These are phyloP conservation scores for Melanostigma gelatinosum DNA, from an alignment of 2,113 vertebrate species.

Conservation along the genomic window DNA sequence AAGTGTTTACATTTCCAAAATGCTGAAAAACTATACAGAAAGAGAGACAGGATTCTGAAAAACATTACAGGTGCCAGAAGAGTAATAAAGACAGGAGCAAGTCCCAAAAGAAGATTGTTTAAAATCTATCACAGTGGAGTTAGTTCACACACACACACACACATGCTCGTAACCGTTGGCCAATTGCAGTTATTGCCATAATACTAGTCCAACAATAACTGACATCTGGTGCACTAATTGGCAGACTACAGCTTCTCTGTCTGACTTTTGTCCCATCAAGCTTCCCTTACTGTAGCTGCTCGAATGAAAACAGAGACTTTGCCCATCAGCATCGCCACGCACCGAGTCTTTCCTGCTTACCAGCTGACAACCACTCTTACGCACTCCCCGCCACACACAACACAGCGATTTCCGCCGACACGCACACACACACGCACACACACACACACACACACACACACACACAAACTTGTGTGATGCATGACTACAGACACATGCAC, in stretches of 20 bases:
- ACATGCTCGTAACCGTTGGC: constrained; percentile 51
- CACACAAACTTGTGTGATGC: not conserved
- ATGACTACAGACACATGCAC: constrained; percentile 16
- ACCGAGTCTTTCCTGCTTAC: constrained; percentile 52
- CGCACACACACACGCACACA: constrained; percentile 35
- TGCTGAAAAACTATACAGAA: constrained; percentile 76
- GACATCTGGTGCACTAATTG: constrained; percentile 75
- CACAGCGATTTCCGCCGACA: constrained; percentile 51
- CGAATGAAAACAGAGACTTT: constrained; percentile 48
- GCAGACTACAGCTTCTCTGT: constrained; percentile 64
- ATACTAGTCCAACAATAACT: constrained; percentile 78
- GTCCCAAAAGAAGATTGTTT: constrained; percentile 80
- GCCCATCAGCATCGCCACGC: constrained; percentile 36
- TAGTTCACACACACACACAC: constrained; percentile 51
- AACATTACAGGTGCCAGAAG: constrained; percentile 85
- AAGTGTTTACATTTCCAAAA: constrained; percentile 87
- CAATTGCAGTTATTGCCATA: constrained; percentile 70
- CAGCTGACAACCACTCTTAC: constrained; percentile 76
- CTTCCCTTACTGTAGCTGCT: constrained; percentile 55
- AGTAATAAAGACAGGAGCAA: constrained; percentile 78
- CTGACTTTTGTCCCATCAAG: constrained; percentile 68
- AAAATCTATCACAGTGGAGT: constrained; percentile 73
- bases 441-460: constrained; percentile 21
- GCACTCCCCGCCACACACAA: constrained; percentile 61
- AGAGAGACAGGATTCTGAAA: constrained; percentile 73